These are phyloP conservation scores for Myripristis jacobus DNA, from an alignment of 2,797 vertebrate species.

Conservation along the genomic window DNA sequence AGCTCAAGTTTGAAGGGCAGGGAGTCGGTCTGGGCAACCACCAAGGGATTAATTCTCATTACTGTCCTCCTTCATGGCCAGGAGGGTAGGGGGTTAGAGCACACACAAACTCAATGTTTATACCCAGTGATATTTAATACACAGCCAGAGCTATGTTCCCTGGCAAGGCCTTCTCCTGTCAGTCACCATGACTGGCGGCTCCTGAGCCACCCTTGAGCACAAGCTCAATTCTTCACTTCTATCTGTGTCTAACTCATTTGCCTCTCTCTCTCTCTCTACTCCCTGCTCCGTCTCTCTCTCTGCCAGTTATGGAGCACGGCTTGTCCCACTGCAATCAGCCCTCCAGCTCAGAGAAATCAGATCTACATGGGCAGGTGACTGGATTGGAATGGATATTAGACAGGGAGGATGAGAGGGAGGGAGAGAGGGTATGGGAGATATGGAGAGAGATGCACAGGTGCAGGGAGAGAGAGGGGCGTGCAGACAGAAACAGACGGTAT, in stretches of 20 bases:
- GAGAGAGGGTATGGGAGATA: slow-evolving; percentile 13
- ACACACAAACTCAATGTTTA: slow-evolving; percentile 15
- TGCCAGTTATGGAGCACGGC: slow-evolving; percentile 32
- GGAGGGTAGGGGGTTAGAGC: slow-evolving; percentile 10
- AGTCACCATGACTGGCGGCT: slow-evolving; percentile 48
- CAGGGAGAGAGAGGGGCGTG: neutral
- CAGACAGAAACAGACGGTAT: neutral
- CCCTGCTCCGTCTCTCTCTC: slow-evolving; percentile 17
- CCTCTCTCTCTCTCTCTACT: slow-evolving; percentile 25
- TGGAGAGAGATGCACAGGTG: slow-evolving; percentile 10
- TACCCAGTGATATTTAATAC: slow-evolving; percentile 25
- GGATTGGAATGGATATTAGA: slow-evolving; percentile 55
- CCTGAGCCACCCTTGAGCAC: slow-evolving; percentile 41
- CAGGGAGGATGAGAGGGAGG: slow-evolving; percentile 17
- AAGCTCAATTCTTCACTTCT: slow-evolving; percentile 45
- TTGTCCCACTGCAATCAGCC: slow-evolving; percentile 61
- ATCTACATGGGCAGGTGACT: slow-evolving; percentile 50
- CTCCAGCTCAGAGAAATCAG: slow-evolving; percentile 55
- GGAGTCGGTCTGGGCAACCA: slow-evolving; percentile 4
- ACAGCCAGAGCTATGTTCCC: slow-evolving; percentile 10
- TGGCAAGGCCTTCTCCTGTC: slow-evolving; percentile 47
- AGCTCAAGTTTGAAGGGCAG: slow-evolving; percentile 17
- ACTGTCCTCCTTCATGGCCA: slow-evolving; percentile 2
- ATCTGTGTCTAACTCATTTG: slow-evolving; percentile 42
- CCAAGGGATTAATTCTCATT: slow-evolving; percentile 21